Evolutionary conservation across 2,888 invertebrate species (phyloP).

Genomic region (Lithophane ornitopus): DNA sequence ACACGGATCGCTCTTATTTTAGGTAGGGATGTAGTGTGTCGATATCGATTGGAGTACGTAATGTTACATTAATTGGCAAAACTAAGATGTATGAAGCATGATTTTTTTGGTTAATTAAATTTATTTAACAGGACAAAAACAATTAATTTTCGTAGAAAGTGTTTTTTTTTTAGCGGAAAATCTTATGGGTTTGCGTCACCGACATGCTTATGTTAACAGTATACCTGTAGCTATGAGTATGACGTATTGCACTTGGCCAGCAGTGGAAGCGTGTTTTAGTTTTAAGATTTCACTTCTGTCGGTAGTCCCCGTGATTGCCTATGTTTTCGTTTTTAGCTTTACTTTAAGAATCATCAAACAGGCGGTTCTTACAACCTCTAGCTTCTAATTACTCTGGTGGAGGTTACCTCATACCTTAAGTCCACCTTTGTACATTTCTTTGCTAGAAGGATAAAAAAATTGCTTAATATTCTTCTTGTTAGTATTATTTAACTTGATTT

Average conservation of each 20-base stretch:
- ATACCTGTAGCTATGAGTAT: too few relatives aligned
- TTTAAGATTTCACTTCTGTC: too few relatives aligned
- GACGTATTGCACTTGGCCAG: too few relatives aligned
- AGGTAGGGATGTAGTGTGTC: conserved; percentile 72
- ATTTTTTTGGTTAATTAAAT: background rate
- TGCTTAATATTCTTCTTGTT: background rate
- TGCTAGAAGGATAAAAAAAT: background rate
- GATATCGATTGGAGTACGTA: conserved; percentile 41
- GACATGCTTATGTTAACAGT: too few relatives aligned
- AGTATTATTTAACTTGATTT: background rate
- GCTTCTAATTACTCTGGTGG: background rate
- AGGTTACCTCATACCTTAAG: background rate
- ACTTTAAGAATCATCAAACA: background rate
- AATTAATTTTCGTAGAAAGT: too few relatives aligned
- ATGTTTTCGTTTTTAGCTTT: background rate
- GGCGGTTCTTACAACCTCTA: background rate
- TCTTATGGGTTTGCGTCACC: too few relatives aligned
- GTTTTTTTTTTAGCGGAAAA: too few relatives aligned
- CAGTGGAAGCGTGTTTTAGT: too few relatives aligned
- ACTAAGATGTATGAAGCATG: too few relatives aligned
- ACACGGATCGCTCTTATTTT: conserved; percentile 89
- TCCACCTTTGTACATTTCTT: background rate
- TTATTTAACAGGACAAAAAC: background rate
- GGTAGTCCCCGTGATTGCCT: too few relatives aligned
- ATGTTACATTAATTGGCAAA: too few relatives aligned